Conservation (phyloP, 92 coral and sea anemone genomes). For the Epizoanthus stellaris region DNA sequence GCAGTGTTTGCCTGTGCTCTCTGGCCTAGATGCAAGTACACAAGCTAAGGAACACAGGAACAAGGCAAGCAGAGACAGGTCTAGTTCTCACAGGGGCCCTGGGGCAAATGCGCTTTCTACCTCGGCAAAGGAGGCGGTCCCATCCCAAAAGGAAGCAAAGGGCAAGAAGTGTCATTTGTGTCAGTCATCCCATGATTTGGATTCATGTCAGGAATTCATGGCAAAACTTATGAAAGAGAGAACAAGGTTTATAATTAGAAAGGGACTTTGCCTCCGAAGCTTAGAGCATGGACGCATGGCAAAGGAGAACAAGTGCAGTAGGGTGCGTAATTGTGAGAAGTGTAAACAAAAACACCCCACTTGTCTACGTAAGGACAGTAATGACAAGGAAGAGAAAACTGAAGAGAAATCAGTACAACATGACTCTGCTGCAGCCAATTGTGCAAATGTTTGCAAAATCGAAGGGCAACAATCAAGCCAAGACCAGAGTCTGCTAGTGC, state of each 20-base stretch:
- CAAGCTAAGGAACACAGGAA: not conserved
- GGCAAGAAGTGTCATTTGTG: constrained; percentile 52
- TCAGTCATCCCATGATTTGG: constrained; percentile 30
- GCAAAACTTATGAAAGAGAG: constrained; percentile 41
- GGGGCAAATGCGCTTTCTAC: no score
- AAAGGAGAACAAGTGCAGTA: constrained; percentile 55
- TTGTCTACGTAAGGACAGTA: constrained; percentile 48
- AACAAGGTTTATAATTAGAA: constrained; percentile 50
- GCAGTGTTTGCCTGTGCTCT: constrained; percentile 65
- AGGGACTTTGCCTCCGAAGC: constrained; percentile 61
- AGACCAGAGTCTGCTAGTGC: constrained; percentile 55
- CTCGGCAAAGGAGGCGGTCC: no score
- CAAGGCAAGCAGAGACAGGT: constrained; percentile 16
- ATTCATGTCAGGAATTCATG: constrained; percentile 48
- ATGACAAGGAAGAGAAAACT: not conserved
- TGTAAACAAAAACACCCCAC: constrained; percentile 59
- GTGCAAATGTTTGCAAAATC: constrained; percentile 45
- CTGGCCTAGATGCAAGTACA: constrained; percentile 31
- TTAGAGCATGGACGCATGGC: constrained; percentile 58
- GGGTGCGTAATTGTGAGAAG: constrained; percentile 36
- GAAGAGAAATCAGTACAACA: constrained; percentile 1
- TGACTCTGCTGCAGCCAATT: constrained; percentile 6
- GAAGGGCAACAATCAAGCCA: constrained; percentile 57
- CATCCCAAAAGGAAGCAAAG: constrained; percentile 5
- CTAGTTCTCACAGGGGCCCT: no score